phyloP scores from a whole-genome alignment of 2,888 invertebrate species.

The Tiliacea citrago region DNA sequence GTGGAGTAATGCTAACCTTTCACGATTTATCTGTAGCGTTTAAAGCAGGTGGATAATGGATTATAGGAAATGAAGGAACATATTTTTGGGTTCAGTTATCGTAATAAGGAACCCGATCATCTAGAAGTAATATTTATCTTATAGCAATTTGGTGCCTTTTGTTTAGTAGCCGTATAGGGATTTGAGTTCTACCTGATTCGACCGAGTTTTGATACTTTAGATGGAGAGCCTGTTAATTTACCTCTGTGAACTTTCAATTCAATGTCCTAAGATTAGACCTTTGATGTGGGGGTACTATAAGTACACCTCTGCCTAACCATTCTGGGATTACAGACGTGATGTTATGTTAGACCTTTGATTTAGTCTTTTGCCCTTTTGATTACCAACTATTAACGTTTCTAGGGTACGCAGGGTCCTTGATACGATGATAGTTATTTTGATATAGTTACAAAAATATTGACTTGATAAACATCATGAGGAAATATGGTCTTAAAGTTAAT shows the following conservation, averaged over 20 bases:
- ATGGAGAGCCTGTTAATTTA: neutral
- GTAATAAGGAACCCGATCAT: neutral
- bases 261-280: neutral
- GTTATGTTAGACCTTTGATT: too few species aligned
- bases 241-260: neutral
- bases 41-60: conserved; percentile 1
- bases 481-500: neutral
- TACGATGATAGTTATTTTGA: neutral
- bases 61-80: conserved; percentile 3
- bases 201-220: neutral
- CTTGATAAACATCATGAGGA: neutral
- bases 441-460: neutral
- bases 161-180: neutral
- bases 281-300: neutral
- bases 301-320: too few species aligned
- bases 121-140: too few species aligned
- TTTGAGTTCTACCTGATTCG: neutral
- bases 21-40: conserved; percentile 30
- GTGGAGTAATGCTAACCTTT: conserved; percentile 37
- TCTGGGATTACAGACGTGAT: too few species aligned
- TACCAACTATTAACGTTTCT: neutral
- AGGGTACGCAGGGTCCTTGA: neutral
- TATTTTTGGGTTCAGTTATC: neutral
- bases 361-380: neutral
- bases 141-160: neutral